Percentiles rank a stretch among this genome's conserved stretches.
Conservation (phyloP, 2,888 invertebrate genomes). For the Candidula unifasciata region DNA sequence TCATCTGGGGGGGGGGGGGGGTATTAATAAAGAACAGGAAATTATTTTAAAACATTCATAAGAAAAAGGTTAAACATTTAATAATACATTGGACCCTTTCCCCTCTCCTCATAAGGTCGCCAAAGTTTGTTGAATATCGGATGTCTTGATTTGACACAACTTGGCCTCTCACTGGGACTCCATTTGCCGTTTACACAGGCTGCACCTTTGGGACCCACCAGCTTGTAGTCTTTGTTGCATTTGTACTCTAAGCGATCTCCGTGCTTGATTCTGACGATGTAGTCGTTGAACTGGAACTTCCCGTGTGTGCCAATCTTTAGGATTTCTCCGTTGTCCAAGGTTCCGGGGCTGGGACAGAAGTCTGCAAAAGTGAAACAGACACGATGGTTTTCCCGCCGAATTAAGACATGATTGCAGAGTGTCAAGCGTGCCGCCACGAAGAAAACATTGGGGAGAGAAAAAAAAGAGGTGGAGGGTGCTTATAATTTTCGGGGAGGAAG, state of each 20-base stretch:
- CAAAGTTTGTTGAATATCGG: conserved; percentile 80
- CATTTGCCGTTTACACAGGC: conserved; percentile 96
- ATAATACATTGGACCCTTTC: conserved; percentile 36
- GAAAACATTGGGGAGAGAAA: no score
- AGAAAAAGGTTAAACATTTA: neutral
- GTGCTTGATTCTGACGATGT: conserved; percentile 82
- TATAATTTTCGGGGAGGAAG: neutral
- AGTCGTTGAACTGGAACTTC: conserved; percentile 94
- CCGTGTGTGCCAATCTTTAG: conserved; percentile 82
- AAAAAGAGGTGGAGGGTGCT: neutral
- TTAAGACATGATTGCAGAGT: neutral
- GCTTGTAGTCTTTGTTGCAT: conserved; percentile 92
- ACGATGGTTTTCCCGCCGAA: neutral
- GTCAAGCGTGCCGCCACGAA: no score
- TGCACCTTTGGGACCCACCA: conserved; percentile 91
- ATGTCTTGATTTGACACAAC: conserved; percentile 90
- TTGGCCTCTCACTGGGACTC: conserved; percentile 91
- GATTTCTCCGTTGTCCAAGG: conserved; percentile 92
- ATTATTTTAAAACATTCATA: no score
- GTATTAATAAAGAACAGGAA: no score
- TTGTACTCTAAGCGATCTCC: conserved; percentile 86
- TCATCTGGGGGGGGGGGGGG: no score
- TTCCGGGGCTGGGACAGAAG: conserved; percentile 94
- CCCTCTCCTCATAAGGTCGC: conserved; percentile 61
- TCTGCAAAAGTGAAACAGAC: conserved; percentile 79